Base-by-base conservation (phyloP, 2,797 vertebrate species). In the Triplophysa yarkandensis region DNA sequence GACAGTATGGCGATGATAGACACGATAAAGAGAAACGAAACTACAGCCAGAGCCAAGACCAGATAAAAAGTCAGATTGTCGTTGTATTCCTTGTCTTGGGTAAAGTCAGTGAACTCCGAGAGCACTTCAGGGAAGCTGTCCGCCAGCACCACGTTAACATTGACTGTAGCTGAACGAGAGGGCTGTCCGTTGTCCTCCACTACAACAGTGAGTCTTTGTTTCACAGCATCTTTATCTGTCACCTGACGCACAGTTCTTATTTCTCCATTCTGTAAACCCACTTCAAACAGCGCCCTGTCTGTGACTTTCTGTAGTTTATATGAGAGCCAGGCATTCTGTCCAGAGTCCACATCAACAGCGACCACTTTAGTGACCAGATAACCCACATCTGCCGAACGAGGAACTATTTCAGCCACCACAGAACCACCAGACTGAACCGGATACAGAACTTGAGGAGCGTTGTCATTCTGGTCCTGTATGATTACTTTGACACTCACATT, bases 321-420 rank as follows among this genome's bases (percentile, higher is more conserved):
- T 61, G 91, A 92, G 71, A 93, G 91, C 91, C 91, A 93, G 71
- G 91, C 89, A 81, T 93, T 92, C 85, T 92, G 90, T 80, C 90
- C 90, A 78, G 88, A 90, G 82, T 90, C 89, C 72, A 85, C 89
- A 89, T 93, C 92, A 76, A 95, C 92, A 50, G 93, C 93, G 83
- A 94, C 92, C 70, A 94, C 92, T 85, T 94, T 94, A 27, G 93
- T 93, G n/a, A 95, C 92, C 77, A 94, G 91, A 78, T 94, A 94
- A 46, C 92, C 90, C 17, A 88, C 84, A 72, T 92, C 90, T 81
- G 90, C 86, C 28, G 86, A 89, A 14, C 89, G 90, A 65, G 91
- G 88, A 0, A 90, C 88, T 66, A 92, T 83, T 32, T 92, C 92
- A 77, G 89, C 86, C 6, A 90, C 87, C 0, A 88, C 69, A 76